Conservation (phyloP, 2,797 vertebrate species). For the Xenentodon cancila region DNA sequence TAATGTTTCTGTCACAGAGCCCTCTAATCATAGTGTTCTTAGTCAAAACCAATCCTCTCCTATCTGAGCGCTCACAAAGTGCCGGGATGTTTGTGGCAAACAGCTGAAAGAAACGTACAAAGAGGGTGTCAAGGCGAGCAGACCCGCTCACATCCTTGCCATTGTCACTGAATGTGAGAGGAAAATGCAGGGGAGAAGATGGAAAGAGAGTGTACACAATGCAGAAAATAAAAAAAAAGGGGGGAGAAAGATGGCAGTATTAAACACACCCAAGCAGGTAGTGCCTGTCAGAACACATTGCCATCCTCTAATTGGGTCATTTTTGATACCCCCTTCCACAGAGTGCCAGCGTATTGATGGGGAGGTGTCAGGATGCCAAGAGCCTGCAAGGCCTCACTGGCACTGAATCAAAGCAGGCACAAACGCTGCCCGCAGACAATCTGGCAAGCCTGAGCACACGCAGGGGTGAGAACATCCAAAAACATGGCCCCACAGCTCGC, state of each 20-base stretch:
- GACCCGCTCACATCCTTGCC: constrained; percentile 52
- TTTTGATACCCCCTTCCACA: constrained; percentile 78
- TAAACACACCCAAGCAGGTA: constrained; percentile 80
- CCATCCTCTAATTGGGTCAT: constrained; percentile 85
- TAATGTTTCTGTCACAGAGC: constrained; percentile 81
- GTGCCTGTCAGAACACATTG: constrained; percentile 81
- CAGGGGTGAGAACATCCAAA: constrained; percentile 74
- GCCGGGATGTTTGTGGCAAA: constrained; percentile 62
- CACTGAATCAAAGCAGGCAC: constrained; percentile 76
- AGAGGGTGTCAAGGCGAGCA: constrained; percentile 63
- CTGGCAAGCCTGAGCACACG: constrained; percentile 73
- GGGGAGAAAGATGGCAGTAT: constrained; percentile 35
- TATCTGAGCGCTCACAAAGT: constrained; percentile 60
- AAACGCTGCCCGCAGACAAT: constrained; percentile 79
- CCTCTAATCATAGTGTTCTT: constrained; percentile 83
- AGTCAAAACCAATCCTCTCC: constrained; percentile 78
- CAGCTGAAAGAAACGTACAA: constrained; percentile 60
- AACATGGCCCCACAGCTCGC: constrained; percentile 72
- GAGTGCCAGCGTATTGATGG: constrained; percentile 76
- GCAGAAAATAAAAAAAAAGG: constrained; percentile 17
- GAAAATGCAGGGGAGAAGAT: constrained; percentile 21
- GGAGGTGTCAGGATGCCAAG: constrained; percentile 72
- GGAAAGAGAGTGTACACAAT: constrained; percentile 16
- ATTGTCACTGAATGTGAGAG: constrained; percentile 52
- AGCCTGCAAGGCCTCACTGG: constrained; percentile 79